phyloP scores from a whole-genome alignment of 2,113 vertebrate species.

The Pachyramphus minor region DNA sequence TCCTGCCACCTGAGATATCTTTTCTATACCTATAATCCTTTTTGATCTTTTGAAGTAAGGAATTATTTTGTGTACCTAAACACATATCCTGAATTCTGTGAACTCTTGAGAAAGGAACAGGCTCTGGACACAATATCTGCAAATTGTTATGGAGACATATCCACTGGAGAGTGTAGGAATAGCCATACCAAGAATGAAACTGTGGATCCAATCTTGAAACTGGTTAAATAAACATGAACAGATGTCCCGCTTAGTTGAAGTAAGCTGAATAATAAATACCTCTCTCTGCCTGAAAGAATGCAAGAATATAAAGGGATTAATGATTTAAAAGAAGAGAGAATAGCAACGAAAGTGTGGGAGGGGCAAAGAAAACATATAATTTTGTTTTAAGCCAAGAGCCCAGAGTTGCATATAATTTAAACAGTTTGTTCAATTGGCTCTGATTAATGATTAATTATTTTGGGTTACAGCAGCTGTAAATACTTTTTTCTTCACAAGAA shows the following conservation, averaged over 20 bases:
- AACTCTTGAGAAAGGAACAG: background rate
- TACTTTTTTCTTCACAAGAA: background rate
- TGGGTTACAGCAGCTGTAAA: background rate
- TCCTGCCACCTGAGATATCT: background rate
- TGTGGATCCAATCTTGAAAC: background rate
- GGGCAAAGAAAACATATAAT: background rate
- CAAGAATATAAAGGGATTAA: background rate
- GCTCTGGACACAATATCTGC: background rate
- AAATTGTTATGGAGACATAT: background rate
- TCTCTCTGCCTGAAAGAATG: background rate
- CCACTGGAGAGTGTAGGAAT: background rate
- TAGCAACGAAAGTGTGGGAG: background rate
- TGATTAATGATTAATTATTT: background rate
- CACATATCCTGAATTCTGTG: background rate
- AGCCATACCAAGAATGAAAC: background rate
- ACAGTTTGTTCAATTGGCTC: background rate
- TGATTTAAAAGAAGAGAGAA: background rate
- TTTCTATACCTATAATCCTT: background rate
- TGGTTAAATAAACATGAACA: constrained; percentile 25
- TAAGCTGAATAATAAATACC: background rate
- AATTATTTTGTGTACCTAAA: background rate
- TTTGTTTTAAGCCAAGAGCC: background rate
- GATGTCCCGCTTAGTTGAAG: background rate
- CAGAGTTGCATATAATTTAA: background rate
- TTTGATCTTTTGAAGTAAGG: background rate